Conservation (phyloP, 2,797 vertebrate species). For the Chloroceryle amazona region DNA sequence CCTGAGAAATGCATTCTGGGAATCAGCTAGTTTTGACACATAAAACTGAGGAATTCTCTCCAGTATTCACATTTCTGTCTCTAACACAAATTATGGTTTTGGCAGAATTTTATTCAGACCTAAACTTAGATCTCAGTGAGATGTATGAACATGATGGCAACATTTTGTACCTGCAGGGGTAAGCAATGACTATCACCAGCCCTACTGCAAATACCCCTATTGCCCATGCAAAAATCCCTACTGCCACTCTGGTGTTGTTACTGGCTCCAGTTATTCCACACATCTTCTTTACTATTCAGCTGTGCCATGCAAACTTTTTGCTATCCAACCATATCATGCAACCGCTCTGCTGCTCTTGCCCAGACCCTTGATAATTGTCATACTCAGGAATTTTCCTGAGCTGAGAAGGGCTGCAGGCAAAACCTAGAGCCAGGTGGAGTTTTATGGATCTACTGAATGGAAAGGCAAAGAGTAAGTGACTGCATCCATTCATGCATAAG, state of each 20-base stretch:
- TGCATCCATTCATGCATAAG: background rate
- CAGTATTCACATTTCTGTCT: background rate
- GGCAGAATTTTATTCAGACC: background rate
- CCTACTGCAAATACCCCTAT: background rate
- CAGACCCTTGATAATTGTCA: background rate
- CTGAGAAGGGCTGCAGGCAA: background rate
- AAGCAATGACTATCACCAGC: background rate
- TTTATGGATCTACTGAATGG: background rate
- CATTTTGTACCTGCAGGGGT: background rate
- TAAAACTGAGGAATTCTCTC: background rate
- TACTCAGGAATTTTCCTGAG: background rate
- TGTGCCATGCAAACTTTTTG: background rate
- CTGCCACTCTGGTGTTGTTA: background rate
- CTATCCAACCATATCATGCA: background rate
- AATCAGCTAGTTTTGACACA: conserved; percentile 1
- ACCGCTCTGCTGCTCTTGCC: background rate
- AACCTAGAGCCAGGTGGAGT: background rate
- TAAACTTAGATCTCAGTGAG: background rate
- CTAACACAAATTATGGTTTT: background rate
- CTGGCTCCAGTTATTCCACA: background rate
- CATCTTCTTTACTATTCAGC: background rate
- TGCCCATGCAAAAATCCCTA: background rate
- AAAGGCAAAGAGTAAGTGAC: background rate
- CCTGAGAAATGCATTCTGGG: background rate
- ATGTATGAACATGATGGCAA: background rate